These are phyloP conservation scores for Drosophila lutescens DNA, from an alignment of 2,888 invertebrate genomes.

Conservation along the genomic window DNA sequence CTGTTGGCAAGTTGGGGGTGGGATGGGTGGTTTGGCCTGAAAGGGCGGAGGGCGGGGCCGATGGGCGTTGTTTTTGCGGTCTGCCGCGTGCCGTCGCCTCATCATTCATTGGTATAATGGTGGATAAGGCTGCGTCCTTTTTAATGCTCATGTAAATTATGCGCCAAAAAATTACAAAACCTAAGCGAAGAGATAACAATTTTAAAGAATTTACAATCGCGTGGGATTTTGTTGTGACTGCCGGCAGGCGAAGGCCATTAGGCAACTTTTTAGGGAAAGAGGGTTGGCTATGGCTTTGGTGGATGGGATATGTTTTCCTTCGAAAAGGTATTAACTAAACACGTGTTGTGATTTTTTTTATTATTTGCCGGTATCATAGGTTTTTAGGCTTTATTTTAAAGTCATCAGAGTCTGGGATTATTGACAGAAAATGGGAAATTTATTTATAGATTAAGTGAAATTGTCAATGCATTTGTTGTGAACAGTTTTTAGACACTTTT, in stretches of 20 bases:
- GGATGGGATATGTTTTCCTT: conserved; percentile 13
- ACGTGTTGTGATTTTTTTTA: conserved; percentile 27
- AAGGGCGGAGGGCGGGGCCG: not conserved
- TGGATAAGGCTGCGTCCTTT: conserved; percentile 12
- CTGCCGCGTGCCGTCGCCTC: conserved; percentile 76
- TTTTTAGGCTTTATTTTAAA: conserved; percentile 13
- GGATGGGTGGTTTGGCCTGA: not conserved
- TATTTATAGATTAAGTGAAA: not conserved
- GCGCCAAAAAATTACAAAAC: conserved; percentile 77
- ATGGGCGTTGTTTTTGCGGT: conserved; percentile 63
- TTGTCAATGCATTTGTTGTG: not conserved
- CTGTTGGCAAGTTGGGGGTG: conserved; percentile 72
- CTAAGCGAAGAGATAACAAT: conserved; percentile 66
- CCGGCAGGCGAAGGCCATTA: conserved; percentile 31
- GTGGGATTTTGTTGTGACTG: conserved; percentile 66
- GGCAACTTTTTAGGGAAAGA: conserved; percentile 11
- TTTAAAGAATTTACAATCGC: conserved; percentile 72
- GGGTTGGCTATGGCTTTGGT: conserved; percentile 7
- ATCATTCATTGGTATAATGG: conserved; percentile 67
- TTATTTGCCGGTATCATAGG: not conserved
- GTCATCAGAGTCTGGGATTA: not conserved
- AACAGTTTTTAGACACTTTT: not conserved
- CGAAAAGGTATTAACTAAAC: conserved; percentile 23
- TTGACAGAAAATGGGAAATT: not conserved
- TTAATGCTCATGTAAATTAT: conserved; percentile 78